phyloP scores from a whole-genome alignment of 2,797 vertebrate genomes.

The Acanthiza pusilla region DNA sequence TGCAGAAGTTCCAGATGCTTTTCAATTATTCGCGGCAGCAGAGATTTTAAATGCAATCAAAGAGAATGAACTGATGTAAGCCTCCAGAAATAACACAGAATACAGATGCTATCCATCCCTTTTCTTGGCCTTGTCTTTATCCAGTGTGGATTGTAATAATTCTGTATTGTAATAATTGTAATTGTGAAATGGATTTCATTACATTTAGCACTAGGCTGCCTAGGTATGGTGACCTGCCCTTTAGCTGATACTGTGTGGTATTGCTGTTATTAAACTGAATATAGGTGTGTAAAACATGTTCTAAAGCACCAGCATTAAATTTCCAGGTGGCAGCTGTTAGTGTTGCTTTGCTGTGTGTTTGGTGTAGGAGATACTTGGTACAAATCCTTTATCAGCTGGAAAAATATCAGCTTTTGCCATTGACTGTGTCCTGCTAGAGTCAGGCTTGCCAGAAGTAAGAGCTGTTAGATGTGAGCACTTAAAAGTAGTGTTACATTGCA shows the following conservation, averaged over 20 bases:
- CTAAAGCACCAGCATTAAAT: background rate
- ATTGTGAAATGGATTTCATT: background rate
- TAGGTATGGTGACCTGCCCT: background rate
- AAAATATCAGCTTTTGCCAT: background rate
- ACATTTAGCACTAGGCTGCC: background rate
- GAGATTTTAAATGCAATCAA: background rate
- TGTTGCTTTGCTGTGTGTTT: background rate
- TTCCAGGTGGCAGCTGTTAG: background rate
- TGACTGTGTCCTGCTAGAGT: background rate
- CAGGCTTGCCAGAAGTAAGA: background rate
- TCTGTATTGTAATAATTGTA: background rate
- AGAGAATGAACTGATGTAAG: background rate
- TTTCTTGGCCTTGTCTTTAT: background rate
- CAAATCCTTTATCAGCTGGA: background rate
- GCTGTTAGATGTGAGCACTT: background rate
- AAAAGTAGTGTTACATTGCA: background rate
- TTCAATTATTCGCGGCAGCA: background rate
- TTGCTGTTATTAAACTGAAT: background rate
- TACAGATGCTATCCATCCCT: background rate
- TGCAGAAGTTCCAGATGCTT: background rate
- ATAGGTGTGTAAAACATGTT: background rate
- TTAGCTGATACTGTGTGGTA: background rate
- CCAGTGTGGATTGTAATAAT: background rate
- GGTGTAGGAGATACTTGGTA: background rate
- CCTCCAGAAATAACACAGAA: background rate